Percentiles rank a stretch among this genome's conserved stretches.
These are phyloP conservation scores for Felis catus DNA, from an alignment of 2,113 vertebrate genomes.

Conservation along the genomic window F.catus_Fca126_mat1.0 CM031413.1:32402001-32402500, in stretches of 20 bases:
- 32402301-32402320: neutral
- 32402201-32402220: too few relatives aligned
- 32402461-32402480: accelerated
- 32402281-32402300: neutral
- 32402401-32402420: neutral
- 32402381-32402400: neutral
- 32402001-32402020: neutral
- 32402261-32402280: neutral
- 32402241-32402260: too few relatives aligned
- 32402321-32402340: neutral
- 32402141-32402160: too few relatives aligned
- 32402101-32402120: too few relatives aligned
- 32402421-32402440: accelerated
- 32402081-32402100: too few relatives aligned
- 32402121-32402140: too few relatives aligned
- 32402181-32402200: too few relatives aligned
- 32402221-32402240: too few relatives aligned
- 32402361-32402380: neutral
- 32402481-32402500: too few relatives aligned
- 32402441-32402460: accelerated
- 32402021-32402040: neutral
- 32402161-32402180: too few relatives aligned
- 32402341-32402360: accelerated
- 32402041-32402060: too few relatives aligned
- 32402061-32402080: too few relatives aligned